A percentile compares a stretch with the other conserved stretches of the same genome.
phyloP scores from a whole-genome alignment of 2,888 invertebrate species.

The Netelia melanura region DNA sequence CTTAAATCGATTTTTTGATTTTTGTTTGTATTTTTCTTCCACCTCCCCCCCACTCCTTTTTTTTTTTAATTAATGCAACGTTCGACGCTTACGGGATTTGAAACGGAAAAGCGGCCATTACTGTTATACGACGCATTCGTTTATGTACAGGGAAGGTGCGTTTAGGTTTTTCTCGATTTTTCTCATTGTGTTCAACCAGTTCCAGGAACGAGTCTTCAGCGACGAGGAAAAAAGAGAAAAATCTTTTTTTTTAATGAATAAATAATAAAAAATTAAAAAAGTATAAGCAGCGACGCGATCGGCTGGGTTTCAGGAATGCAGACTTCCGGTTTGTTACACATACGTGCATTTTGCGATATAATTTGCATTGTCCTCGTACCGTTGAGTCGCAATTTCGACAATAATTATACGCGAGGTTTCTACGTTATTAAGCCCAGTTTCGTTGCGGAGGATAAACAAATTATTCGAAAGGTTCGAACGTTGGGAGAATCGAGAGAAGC shows the following conservation, averaged over 20 bases:
- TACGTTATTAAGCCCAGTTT: too few species aligned
- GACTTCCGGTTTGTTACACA: slow-evolving; percentile 47
- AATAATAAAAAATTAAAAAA: slow-evolving; percentile 12
- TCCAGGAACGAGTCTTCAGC: slow-evolving; percentile 39
- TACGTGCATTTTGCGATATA: neutral
- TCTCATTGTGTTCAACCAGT: slow-evolving; percentile 33
- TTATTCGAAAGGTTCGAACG: too few species aligned
- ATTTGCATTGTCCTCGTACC: slow-evolving; percentile 14
- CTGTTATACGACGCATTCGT: neutral
- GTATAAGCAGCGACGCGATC: slow-evolving; percentile 57
- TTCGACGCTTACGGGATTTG: slow-evolving; percentile 65
- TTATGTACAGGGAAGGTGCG: slow-evolving; percentile 1
- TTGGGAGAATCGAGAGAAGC: too few species aligned
- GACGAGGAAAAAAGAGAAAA: slow-evolving; percentile 24
- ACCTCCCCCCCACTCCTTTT: neutral
- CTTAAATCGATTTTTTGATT: slow-evolving; percentile 18
- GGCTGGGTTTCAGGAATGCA: slow-evolving; percentile 60
- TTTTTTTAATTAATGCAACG: slow-evolving; percentile 15
- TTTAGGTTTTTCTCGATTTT: slow-evolving; percentile 5
- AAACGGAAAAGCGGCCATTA: slow-evolving; percentile 74
- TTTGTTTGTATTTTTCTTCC: neutral
- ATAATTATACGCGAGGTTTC: neutral
- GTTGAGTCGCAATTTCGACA: neutral
- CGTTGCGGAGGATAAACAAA: too few species aligned
- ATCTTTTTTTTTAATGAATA: neutral